These are phyloP conservation scores for Himalopsyche tibetana DNA, from an alignment of 2,888 invertebrate genomes.

Conservation along the genomic window DNA sequence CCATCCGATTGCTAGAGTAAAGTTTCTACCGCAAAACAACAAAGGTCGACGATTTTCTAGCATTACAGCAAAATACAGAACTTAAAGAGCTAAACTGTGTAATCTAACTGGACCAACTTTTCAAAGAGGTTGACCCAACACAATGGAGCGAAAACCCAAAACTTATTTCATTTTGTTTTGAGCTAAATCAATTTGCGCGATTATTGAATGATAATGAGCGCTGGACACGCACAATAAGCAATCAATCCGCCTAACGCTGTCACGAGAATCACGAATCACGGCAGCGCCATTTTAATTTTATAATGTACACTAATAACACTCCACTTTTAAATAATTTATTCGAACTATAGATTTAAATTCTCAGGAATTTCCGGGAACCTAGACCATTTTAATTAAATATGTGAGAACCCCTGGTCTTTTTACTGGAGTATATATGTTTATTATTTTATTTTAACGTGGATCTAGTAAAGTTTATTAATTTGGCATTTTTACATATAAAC, in stretches of 20 bases:
- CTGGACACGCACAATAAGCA: slow-evolving; percentile 3
- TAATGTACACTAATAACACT: no score
- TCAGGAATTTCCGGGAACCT: no score
- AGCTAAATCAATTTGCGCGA: slow-evolving; percentile 15
- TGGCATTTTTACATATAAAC: no score
- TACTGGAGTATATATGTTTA: no score
- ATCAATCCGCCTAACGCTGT: slow-evolving; percentile 4
- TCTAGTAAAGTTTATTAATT: no score
- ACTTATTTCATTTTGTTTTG: slow-evolving; percentile 20
- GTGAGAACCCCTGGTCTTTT: no score
- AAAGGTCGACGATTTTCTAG: neutral
- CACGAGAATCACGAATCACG: slow-evolving; percentile 31
- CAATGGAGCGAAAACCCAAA: neutral
- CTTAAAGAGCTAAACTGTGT: slow-evolving; percentile 8
- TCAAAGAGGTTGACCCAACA: neutral
- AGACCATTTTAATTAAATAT: no score
- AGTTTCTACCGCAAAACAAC: no score
- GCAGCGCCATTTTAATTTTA: neutral
- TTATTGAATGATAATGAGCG: slow-evolving; percentile 34
- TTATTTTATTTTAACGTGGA: no score
- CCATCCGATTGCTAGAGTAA: no score
- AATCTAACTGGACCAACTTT: slow-evolving; percentile 19
- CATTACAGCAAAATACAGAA: neutral
- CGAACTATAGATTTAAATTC: no score
- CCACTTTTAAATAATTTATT: no score